Evolutionary conservation across 2,113 vertebrate genomes (phyloP), one percentile per base, ranked within the genome.

Genomic region (Jacana jacana): DNA sequence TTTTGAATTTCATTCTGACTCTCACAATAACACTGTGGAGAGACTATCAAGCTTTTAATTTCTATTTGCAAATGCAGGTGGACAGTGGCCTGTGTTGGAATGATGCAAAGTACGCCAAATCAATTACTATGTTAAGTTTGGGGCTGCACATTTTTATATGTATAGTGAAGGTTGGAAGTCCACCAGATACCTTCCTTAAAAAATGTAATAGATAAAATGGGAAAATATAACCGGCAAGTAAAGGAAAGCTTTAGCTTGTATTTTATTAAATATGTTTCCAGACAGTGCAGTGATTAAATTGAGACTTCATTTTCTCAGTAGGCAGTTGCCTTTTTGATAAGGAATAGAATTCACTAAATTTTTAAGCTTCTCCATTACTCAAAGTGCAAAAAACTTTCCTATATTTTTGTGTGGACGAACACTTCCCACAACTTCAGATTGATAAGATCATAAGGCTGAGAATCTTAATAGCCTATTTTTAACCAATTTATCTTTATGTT

Each of bases 1-100:
- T 94, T 87, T 91, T 91, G 93, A 97, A 98, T 98, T 96, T 96
- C 31, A 18, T 81, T 95, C 81, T 93, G 71, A 33, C 30, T 85
- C 83, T 87, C 44, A 66, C 33, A 49, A 33, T 31, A 69, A 57
- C 25, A 6, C 18, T 44, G 42, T 69, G 46, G 92, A 84, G 52
- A 95, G 54, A 76, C 64, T 48, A 92, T 91, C 90, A 86, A 76
- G 96, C 54, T 95, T 95, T 89, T 92, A 71, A 89, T 91, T 88
- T 85, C 63, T 83, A 4, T 88, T 94, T 89, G 72, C 91, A 97
- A 97, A 98, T 97, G 92, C 65, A 84, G 86, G 85, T 57, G 84
- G 97, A 97, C 97, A 97, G 95, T 91, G 81, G 91, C 78, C 88
- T 83, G 30, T 49, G 72, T 69, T 37, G 31, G 81, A 95, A 94